These are phyloP conservation scores for Cotesia glomerata DNA, from an alignment of 1,140 invertebrate genomes.

Conservation along the genomic window DNA sequence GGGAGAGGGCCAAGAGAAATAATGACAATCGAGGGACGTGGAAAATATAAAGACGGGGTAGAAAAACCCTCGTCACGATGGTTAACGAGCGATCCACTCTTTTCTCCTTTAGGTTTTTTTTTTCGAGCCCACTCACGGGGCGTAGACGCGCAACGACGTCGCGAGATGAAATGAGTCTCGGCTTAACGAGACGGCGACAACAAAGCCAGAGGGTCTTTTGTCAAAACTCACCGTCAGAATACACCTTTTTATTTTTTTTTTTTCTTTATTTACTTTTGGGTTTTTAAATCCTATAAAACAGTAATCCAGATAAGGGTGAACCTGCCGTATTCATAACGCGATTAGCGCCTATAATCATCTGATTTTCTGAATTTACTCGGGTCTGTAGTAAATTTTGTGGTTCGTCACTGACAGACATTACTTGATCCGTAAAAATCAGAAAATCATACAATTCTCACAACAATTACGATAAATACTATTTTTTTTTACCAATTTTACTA, in stretches of 20 bases:
- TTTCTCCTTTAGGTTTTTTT: neutral
- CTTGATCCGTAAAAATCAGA: too few species aligned
- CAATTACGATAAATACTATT: too few species aligned
- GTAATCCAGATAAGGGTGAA: too few species aligned
- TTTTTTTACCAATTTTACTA: too few species aligned
- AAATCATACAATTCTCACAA: too few species aligned
- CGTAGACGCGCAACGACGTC: conserved; percentile 14
- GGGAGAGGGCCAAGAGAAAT: neutral
- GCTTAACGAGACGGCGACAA: conserved; percentile 26
- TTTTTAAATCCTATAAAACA: too few species aligned
- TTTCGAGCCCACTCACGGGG: conserved; percentile 19
- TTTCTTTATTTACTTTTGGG: too few species aligned
- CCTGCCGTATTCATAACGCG: too few species aligned
- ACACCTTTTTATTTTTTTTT: neutral
- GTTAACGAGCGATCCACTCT: conserved; percentile 12
- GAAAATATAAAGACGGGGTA: neutral
- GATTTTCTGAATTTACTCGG: too few species aligned
- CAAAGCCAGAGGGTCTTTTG: conserved; percentile 17
- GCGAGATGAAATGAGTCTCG: conserved; percentile 27
- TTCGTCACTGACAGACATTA: too few species aligned
- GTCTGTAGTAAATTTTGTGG: too few species aligned
- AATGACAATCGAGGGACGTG: conserved; percentile 7
- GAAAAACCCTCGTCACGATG: neutral
- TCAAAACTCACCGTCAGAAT: conserved; percentile 19
- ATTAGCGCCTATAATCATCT: too few species aligned